These are phyloP conservation scores for human DNA, from an alignment of 2,113 vertebrate species.

Conservation along the genomic window DNA sequence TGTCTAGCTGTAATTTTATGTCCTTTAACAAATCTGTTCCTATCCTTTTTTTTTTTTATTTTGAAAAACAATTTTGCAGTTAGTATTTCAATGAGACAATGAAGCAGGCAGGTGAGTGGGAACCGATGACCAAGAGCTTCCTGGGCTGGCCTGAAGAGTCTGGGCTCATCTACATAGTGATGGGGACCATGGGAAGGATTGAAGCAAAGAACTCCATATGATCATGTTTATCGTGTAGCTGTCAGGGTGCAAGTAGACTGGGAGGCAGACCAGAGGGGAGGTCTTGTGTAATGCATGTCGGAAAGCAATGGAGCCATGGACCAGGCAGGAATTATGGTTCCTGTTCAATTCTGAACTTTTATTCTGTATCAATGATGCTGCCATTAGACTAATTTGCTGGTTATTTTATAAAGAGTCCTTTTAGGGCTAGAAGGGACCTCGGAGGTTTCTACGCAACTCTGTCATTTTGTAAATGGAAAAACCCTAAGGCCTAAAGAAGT, in stretches of 20 bases:
- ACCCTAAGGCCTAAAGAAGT: not conserved
- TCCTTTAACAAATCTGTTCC: not conserved
- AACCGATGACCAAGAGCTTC: accelerated
- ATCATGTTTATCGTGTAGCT: not conserved
- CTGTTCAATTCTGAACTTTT: not conserved
- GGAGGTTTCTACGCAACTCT: not conserved
- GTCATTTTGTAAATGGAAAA: not conserved
- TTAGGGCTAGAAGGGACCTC: not conserved
- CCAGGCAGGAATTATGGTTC: not conserved
- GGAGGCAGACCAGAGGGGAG: not conserved
- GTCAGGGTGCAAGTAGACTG: not conserved
- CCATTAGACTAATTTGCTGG: not conserved
- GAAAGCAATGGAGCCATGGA: not conserved
- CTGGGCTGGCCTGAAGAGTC: not conserved
- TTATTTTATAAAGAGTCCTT: not conserved
- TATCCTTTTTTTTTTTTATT: not conserved
- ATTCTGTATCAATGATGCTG: not conserved
- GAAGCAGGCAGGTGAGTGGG: not conserved
- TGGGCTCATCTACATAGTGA: not conserved
- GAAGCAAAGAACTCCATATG: not conserved
- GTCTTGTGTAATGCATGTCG: not conserved
- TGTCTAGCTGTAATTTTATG: not conserved
- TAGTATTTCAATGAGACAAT: not conserved
- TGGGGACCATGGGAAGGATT: not conserved
- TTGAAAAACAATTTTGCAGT: not conserved